These are phyloP conservation scores for Vipera latastei DNA, from an alignment of 2,797 vertebrate genomes.

Conservation along the genomic window DNA sequence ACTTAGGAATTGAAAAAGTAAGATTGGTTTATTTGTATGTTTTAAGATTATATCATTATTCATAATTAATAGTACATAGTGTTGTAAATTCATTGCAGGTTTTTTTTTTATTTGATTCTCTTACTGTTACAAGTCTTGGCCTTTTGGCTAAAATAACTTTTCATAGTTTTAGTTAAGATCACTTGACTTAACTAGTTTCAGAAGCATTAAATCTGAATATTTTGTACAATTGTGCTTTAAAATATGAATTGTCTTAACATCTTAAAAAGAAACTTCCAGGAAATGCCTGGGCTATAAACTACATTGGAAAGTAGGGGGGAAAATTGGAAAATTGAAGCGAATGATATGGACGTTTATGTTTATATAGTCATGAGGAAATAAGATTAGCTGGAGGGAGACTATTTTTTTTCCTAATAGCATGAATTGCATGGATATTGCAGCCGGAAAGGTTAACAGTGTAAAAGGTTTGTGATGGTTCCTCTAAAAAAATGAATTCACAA, in stretches of 20 bases:
- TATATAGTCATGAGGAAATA: neutral
- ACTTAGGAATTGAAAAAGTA: constrained; percentile 84
- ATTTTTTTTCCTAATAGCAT: neutral
- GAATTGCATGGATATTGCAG: neutral
- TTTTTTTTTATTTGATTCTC: neutral
- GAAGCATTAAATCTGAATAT: neutral
- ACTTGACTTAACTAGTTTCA: neutral
- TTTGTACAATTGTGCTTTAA: neutral
- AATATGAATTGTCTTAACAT: neutral
- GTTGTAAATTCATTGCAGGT: neutral
- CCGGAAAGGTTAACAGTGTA: neutral
- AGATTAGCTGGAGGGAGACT: neutral
- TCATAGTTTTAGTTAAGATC: neutral
- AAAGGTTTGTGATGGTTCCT: neutral
- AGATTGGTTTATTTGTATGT: constrained; percentile 18
- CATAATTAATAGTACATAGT: neutral
- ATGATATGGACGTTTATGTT: neutral
- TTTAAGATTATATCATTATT: neutral
- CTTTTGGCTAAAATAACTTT: neutral
- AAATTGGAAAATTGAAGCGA: neutral
- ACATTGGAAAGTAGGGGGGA: neutral
- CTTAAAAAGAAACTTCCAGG: neutral
- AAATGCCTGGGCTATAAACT: neutral
- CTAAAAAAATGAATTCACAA: neutral
- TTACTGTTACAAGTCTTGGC: neutral